phyloP scores from a whole-genome alignment of 2,888 invertebrate genomes.

The Limenitis arthemis region DNA sequence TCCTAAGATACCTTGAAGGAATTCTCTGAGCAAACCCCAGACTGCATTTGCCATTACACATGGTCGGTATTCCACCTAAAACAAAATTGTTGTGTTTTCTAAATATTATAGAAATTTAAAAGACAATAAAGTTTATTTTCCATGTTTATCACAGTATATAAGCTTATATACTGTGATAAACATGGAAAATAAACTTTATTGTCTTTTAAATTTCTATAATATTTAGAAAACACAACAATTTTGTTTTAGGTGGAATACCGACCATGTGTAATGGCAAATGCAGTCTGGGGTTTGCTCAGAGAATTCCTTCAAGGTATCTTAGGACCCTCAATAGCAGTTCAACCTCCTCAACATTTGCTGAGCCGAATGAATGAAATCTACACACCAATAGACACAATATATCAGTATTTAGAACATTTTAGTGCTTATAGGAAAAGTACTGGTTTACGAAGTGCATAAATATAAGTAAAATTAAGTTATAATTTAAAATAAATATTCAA shows the following conservation, averaged over 20 bases:
- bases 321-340: conserved; percentile 80
- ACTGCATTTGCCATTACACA: conserved; percentile 90
- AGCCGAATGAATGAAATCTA: conserved; percentile 87
- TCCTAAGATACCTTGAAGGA: conserved; percentile 92
- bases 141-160: too few species aligned
- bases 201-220: too few species aligned
- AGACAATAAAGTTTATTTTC: too few species aligned
- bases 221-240: neutral
- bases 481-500: too few species aligned
- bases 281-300: conserved; percentile 92
- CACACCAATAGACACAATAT: conserved; percentile 92
- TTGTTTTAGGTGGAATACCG: conserved; percentile 84
- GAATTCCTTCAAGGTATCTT: conserved; percentile 94
- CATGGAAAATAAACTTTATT: too few species aligned
- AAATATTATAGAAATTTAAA: too few species aligned
- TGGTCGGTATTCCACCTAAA: conserved; percentile 89
- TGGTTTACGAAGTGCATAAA: conserved; percentile 50
- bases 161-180: too few species aligned
- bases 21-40: conserved; percentile 93
- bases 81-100: neutral
- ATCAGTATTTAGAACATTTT: conserved; percentile 96
- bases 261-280: conserved; percentile 89
- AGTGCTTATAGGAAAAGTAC: conserved; percentile 88
- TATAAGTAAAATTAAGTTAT: too few species aligned
- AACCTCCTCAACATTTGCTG: conserved; percentile 81